phyloP scores from a whole-genome alignment of 2,888 invertebrate species.

The Electrophaes corylata region DNA sequence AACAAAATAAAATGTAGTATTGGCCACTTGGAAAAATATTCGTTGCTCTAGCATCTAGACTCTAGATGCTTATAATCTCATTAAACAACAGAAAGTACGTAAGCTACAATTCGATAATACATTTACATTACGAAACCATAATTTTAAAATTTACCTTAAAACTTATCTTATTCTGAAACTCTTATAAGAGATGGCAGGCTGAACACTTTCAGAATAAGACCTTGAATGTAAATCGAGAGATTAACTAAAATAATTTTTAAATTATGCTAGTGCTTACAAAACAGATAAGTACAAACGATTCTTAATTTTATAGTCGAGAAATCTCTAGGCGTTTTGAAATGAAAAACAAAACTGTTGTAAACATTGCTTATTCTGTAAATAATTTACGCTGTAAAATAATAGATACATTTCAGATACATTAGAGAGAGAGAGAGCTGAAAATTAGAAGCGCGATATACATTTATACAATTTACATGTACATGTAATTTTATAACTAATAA shows the following conservation, averaged over 20 bases:
- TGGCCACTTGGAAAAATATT: slow-evolving; percentile 44
- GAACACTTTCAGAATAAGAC: neutral
- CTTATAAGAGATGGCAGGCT: neutral
- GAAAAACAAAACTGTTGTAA: neutral
- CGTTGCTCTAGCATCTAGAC: slow-evolving; percentile 38
- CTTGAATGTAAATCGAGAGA: neutral
- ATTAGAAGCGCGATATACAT: neutral
- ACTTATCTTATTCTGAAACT: neutral
- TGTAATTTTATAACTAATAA: slow-evolving; percentile 2
- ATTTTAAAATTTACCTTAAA: too few species aligned
- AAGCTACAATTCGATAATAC: neutral
- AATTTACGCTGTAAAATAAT: too few species aligned
- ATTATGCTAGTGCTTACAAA: neutral
- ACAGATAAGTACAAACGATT: slow-evolving; percentile 2
- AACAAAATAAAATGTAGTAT: slow-evolving; percentile 24
- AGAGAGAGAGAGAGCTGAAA: slow-evolving; percentile 10
- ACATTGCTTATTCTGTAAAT: too few species aligned
- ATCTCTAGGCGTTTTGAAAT: too few species aligned
- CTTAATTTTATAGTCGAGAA: neutral
- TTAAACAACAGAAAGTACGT: neutral
- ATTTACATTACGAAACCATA: neutral
- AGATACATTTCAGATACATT: too few species aligned
- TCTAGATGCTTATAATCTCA: neutral
- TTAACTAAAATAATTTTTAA: neutral
- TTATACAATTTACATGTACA: neutral